A percentile compares a stretch with the other conserved stretches of the same genome.
Conservation (phyloP, 2,797 vertebrate genomes). For the Gambusia yucatana region DNA sequence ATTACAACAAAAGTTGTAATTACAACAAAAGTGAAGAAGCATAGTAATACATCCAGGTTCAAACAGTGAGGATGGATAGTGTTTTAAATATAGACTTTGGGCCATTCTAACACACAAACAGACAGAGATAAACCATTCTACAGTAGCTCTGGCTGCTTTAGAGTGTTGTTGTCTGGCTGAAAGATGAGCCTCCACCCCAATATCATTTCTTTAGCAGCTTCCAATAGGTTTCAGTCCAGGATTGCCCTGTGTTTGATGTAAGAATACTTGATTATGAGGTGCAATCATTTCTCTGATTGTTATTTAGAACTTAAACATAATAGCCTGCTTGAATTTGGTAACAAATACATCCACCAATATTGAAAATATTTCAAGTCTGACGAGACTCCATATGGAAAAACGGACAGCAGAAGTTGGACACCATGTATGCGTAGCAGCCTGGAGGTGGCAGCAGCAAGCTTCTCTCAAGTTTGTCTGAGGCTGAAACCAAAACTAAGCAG, state of each 20-base stretch:
- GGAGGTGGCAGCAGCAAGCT: constrained; percentile 13
- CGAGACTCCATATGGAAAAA: background rate
- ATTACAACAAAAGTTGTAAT: background rate
- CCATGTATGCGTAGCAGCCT: background rate
- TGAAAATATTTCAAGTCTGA: background rate
- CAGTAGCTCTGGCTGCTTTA: background rate
- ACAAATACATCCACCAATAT: background rate
- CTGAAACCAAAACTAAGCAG: background rate
- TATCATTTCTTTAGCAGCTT: background rate
- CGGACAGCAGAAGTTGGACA: background rate
- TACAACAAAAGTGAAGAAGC: background rate
- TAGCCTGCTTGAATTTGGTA: background rate
- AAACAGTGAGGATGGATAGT: background rate
- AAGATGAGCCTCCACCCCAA: background rate
- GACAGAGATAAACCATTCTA: background rate
- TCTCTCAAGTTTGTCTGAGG: background rate
- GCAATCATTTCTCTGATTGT: background rate
- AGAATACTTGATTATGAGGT: background rate
- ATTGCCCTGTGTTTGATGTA: background rate
- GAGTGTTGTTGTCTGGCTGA: background rate
- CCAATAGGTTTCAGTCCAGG: background rate
- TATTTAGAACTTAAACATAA: background rate
- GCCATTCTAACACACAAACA: background rate
- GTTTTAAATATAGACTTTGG: background rate
- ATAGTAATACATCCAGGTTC: background rate